These are phyloP conservation scores for Noctua fimbriata DNA, from an alignment of 2,888 invertebrate species.

Conservation along the genomic window DNA sequence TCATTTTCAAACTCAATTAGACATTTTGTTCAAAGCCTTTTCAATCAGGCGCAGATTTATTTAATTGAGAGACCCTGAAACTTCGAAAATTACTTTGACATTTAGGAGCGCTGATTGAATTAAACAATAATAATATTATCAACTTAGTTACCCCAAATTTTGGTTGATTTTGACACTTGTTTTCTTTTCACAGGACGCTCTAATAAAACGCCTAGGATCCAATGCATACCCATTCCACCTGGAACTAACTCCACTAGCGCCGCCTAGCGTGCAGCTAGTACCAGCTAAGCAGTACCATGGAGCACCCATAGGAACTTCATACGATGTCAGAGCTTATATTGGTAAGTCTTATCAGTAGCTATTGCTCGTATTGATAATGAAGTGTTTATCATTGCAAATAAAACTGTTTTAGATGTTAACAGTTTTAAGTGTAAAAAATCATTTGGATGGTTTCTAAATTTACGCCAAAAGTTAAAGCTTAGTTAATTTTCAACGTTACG, in stretches of 20 bases:
- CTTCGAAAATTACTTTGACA: background rate
- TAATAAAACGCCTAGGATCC: slow-evolving; percentile 94
- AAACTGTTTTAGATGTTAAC: background rate
- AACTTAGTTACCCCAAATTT: background rate
- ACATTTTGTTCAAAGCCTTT: background rate
- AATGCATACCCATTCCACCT: slow-evolving; percentile 95
- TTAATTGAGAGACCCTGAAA: background rate
- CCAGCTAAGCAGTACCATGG: slow-evolving; percentile 98
- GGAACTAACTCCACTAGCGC: slow-evolving; percentile 95
- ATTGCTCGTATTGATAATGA: background rate
- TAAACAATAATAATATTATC: background rate
- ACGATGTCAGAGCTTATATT: slow-evolving; percentile 96
- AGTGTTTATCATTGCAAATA: background rate
- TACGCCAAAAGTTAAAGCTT: background rate
- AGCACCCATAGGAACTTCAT: slow-evolving; percentile 97
- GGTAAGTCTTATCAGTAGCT: slow-evolving; percentile 89
- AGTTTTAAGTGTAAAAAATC: background rate
- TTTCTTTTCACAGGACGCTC: slow-evolving; percentile 92
- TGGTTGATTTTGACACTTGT: background rate
- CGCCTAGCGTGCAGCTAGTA: slow-evolving; percentile 97
- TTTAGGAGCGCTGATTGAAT: background rate
- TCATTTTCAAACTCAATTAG: background rate
- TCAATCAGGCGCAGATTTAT: slow-evolving; percentile 7
- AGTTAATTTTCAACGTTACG: background rate
- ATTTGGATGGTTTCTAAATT: background rate